phyloP scores from a whole-genome alignment of 2,113 vertebrate genomes.

The Tringa solitaria region DNA sequence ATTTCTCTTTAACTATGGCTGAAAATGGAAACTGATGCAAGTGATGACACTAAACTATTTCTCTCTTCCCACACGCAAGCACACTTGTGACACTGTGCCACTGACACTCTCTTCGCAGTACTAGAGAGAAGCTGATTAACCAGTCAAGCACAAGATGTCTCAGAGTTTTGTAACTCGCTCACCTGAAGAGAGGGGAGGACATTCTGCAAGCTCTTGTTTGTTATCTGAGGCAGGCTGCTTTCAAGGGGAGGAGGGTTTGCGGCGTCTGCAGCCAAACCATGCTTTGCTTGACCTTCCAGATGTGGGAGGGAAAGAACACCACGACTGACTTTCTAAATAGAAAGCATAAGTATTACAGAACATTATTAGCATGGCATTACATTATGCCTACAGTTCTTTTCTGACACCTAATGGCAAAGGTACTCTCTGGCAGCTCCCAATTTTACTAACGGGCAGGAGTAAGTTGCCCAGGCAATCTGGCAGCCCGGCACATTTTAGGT shows the following conservation, averaged over 20 bases:
- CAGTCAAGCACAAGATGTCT: background rate
- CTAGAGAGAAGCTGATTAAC: background rate
- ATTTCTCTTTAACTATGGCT: background rate
- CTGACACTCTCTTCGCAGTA: background rate
- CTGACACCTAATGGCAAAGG: background rate
- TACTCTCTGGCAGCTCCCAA: background rate
- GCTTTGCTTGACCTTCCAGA: conserved; percentile 79
- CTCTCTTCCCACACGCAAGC: background rate
- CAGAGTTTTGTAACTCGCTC: conserved; percentile 58
- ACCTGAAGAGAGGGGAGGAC: conserved; percentile 74
- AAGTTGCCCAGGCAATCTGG: background rate
- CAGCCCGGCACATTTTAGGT: background rate
- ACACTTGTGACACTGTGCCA: background rate
- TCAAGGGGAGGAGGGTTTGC: conserved; percentile 75
- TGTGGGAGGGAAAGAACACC: conserved; percentile 76
- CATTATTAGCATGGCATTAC: background rate
- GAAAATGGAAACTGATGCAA: background rate
- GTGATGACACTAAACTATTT: background rate
- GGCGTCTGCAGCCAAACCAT: conserved; percentile 73
- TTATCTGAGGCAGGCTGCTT: conserved; percentile 79
- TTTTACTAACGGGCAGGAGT: background rate
- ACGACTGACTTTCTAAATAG: conserved; percentile 74
- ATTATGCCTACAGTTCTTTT: background rate
- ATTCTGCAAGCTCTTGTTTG: conserved; percentile 74
- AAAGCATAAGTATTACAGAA: background rate